A percentile compares a stretch with the other conserved stretches of the same genome.
phyloP scores from a whole-genome alignment of 2,797 vertebrate genomes.

The Lagodon rhomboides region DNA sequence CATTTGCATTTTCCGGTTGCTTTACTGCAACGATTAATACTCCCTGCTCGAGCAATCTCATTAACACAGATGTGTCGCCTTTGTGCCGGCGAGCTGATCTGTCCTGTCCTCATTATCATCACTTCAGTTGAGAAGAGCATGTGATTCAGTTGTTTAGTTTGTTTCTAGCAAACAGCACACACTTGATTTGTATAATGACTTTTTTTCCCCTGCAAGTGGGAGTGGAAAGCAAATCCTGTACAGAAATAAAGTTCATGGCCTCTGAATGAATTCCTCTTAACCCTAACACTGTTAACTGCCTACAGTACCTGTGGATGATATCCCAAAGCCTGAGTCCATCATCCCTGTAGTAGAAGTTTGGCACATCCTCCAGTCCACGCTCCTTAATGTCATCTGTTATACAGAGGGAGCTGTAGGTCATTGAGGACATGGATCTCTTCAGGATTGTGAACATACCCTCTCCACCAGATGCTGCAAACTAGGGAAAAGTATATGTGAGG shows the following conservation, averaged over 20 bases:
- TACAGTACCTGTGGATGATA: conserved; percentile 81
- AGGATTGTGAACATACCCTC: conserved; percentile 48
- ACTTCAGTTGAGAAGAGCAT: background rate
- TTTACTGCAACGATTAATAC: background rate
- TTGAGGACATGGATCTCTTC: conserved; percentile 48
- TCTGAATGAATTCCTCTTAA: background rate
- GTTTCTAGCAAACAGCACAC: background rate
- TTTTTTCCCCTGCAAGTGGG: background rate
- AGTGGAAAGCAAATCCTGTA: background rate
- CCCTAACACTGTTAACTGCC: too few species aligned
- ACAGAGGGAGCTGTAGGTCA: conserved; percentile 79
- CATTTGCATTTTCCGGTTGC: conserved; percentile 12
- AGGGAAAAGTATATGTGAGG: background rate
- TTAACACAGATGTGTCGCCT: conserved; percentile 11
- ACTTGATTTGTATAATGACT: background rate
- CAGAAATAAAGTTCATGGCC: background rate
- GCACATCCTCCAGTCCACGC: conserved; percentile 76
- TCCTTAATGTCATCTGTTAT: conserved; percentile 68
- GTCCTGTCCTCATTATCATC: background rate
- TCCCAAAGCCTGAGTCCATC: conserved; percentile 86
- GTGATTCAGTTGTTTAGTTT: background rate
- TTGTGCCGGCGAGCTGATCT: conserved; percentile 9
- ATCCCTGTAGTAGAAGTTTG: conserved; percentile 87
- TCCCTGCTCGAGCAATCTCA: background rate
- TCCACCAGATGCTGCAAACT: conserved; percentile 72